Conservation (phyloP, 2,888 invertebrate species). For the Steinernema carpocapsae region DNA sequence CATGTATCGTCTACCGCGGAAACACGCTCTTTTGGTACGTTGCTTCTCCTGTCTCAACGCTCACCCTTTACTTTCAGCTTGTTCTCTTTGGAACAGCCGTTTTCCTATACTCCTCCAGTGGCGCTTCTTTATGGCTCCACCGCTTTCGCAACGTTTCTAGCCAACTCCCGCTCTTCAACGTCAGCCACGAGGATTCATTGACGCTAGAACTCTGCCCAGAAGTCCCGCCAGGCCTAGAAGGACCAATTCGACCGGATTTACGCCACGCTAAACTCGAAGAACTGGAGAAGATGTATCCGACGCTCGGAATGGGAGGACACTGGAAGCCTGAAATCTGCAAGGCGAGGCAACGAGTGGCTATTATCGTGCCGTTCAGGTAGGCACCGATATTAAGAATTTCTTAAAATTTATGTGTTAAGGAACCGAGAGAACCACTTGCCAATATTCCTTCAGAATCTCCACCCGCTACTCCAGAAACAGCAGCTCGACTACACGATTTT, state of each 20-base stretch:
- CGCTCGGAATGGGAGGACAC: conserved; percentile 83
- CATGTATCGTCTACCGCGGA: neutral
- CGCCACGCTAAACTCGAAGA: conserved; percentile 72
- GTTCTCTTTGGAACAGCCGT: conserved; percentile 19
- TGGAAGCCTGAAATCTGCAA: conserved; percentile 77
- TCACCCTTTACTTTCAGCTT: neutral
- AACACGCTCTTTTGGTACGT: neutral
- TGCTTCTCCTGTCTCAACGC: too few species aligned
- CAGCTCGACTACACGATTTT: conserved; percentile 92
- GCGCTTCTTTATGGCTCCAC: neutral
- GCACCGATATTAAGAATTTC: conserved; percentile 71
- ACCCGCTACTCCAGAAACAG: conserved; percentile 88
- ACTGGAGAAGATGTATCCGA: conserved; percentile 74
- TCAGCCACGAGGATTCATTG: neutral
- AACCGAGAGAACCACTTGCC: conserved; percentile 73
- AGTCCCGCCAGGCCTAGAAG: conserved; percentile 52
- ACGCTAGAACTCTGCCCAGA: conserved; percentile 39
- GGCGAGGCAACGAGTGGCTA: conserved; percentile 79
- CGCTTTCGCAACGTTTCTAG: too few species aligned
- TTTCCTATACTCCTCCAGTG: neutral
- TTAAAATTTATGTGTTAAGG: conserved; percentile 42
- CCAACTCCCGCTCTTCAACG: too few species aligned
- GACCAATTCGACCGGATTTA: conserved; percentile 63
- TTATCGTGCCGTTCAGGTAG: conserved; percentile 84
- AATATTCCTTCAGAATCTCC: conserved; percentile 81